These are phyloP conservation scores for Chrysina gloriosa DNA, from an alignment of 2,888 invertebrate genomes.

Conservation along the genomic window DNA sequence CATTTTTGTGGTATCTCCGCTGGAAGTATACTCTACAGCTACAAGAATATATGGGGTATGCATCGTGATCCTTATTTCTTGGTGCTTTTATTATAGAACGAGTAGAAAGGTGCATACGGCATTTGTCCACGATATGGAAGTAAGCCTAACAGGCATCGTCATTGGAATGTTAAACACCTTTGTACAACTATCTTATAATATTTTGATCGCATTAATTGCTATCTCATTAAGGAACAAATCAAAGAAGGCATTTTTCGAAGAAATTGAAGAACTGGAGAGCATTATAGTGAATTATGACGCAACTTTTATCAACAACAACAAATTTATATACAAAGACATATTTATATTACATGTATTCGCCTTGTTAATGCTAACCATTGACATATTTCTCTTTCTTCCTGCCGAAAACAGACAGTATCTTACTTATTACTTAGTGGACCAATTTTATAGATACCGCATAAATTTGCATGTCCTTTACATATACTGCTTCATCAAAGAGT, in stretches of 20 bases:
- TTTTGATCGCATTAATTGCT: neutral
- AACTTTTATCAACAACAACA: neutral
- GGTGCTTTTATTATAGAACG: no score
- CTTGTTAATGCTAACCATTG: neutral
- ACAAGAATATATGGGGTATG: no score
- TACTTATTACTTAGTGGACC: neutral
- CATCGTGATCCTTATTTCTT: no score
- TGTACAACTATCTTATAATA: neutral
- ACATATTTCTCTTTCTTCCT: neutral
- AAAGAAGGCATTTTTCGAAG: neutral
- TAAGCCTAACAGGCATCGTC: neutral
- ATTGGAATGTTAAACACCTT: neutral
- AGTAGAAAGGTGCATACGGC: no score
- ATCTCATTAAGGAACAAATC: neutral
- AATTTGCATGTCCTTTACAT: neutral
- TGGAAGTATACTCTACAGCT: no score
- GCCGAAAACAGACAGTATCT: neutral
- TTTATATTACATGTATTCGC: neutral
- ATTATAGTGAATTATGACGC: neutral
- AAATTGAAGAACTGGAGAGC: neutral
- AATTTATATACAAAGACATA: neutral
- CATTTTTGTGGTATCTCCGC: no score
- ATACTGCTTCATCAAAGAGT: neutral
- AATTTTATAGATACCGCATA: neutral
- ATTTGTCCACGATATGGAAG: neutral